phyloP scores from a whole-genome alignment of 1,140 invertebrate genomes.

The Drosophila mayri region DNA sequence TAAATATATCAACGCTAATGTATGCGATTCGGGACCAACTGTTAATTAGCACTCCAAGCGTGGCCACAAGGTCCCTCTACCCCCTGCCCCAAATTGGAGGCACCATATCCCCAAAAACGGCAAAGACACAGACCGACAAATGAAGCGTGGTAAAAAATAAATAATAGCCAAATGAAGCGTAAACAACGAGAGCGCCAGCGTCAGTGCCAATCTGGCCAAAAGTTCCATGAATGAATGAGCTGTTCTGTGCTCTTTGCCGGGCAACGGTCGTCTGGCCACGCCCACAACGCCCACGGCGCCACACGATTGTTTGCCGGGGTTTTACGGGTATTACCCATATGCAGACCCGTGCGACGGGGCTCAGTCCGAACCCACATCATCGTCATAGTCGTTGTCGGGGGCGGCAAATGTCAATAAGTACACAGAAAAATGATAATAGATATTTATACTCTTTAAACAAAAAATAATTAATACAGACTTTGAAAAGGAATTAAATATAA shows the following conservation, averaged over 20 bases:
- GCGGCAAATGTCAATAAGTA: constrained; percentile 21
- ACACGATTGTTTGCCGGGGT: constrained; percentile 54
- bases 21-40: constrained; percentile 62
- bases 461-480: no score
- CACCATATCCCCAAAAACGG: constrained; percentile 33
- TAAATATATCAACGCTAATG: constrained; percentile 61
- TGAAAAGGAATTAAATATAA: no score
- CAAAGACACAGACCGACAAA: constrained; percentile 45
- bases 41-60: constrained; percentile 67
- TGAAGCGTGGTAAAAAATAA: constrained; percentile 60
- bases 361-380: constrained; percentile 9
- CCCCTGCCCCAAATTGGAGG: constrained; percentile 11
- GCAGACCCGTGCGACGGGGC: constrained; percentile 19
- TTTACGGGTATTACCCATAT: constrained; percentile 65
- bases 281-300: constrained; percentile 52
- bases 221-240: constrained; percentile 70
- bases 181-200: constrained; percentile 50
- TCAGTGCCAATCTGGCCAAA: constrained; percentile 45
- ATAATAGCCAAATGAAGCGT: constrained; percentile 70
- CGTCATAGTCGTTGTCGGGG: constrained; percentile 6
- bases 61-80: constrained; percentile 20
- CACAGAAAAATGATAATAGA: background rate
- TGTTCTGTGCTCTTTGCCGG: constrained; percentile 36
- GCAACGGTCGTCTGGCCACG: constrained; percentile 43
- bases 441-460: background rate